Percentiles rank a stretch among this genome's conserved stretches.
Evolutionary conservation across 92 coral and sea anemone genomes (phyloP).

Genomic region (Umimayanthus kanabou): DNA sequence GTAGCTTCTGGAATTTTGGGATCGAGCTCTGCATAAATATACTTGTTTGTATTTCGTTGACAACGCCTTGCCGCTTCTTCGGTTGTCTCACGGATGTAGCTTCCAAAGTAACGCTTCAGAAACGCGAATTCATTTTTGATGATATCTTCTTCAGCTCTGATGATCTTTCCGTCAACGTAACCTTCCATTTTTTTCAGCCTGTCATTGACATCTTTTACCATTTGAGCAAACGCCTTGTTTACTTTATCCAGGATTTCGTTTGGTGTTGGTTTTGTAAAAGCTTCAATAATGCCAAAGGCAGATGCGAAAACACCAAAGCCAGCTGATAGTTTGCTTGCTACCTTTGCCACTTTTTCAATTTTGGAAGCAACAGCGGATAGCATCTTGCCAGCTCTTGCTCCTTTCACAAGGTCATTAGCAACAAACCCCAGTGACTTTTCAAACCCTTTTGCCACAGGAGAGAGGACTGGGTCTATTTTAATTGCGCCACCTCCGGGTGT

Average conservation of each 20-base stretch:
- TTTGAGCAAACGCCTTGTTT: neutral
- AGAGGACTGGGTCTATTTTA: no score
- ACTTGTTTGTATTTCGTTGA: neutral
- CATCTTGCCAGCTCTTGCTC: neutral
- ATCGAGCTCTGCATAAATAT: conserved; percentile 11
- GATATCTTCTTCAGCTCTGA: no score
- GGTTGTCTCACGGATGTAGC: conserved; percentile 14
- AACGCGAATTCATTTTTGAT: neutral
- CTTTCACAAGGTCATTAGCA: neutral
- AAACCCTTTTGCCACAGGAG: no score
- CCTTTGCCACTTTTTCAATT: neutral
- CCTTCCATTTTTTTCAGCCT: neutral
- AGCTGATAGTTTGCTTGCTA: no score
- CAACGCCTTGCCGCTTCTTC: neutral
- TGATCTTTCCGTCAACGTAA: neutral
- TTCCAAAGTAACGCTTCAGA: neutral
- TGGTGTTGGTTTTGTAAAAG: conserved; percentile 5
- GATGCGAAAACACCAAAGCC: neutral
- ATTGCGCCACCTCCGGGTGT: no score
- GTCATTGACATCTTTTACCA: no score
- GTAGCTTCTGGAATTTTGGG: neutral
- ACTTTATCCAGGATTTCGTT: conserved; percentile 2
- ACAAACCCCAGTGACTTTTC: neutral
- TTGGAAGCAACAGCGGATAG: neutral
- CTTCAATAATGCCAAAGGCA: neutral